Base-by-base conservation (phyloP, 2,888 invertebrate species). In the Coremacera marginata region DNA sequence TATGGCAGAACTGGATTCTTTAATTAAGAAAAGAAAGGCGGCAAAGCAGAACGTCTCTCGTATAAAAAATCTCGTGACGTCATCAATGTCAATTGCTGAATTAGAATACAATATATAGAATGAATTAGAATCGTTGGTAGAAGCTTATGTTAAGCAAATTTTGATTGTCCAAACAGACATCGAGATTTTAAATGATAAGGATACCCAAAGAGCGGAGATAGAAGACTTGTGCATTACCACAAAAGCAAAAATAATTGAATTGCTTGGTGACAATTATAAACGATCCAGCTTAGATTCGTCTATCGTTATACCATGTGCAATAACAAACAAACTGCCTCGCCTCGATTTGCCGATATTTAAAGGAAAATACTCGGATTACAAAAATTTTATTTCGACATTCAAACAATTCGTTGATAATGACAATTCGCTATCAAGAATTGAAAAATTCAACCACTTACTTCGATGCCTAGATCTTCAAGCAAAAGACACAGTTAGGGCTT, bases 71-170 rank as follows among this genome's bases (percentile, higher is more conserved):
- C 31, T 31, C 31, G 31, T 31, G 31, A 31, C 31, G 31, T 31
- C 31, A 31, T 31, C 3, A 31, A 31, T 31, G 31, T 31, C 31
- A 31, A 31, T 31, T 31, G 5, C 31, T 31, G 75, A 75, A 49
- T n/a, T 75, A 9, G 75, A 75, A 68, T 75, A 67, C 16, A 37
- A 67, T 4, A 51, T 75, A n/a, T n/a, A n/a, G n/a, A n/a, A n/a
- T n/a, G n/a, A n/a, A n/a, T n/a, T n/a, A n/a, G n/a, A n/a, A n/a
- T 25, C 37, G 11, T 68, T 75, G 37, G 19, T 75, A 19, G 75
- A 75, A 75, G 75, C 75, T 22, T 75, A 75, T 68, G 71, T 75
- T 31, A 75, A 75, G 31, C 68, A 75, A 75, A 14, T 75, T 9
- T 52, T 75, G 8, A 8, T 37, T 8, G 27, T 75, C 11, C 75